Percentiles rank a stretch among this genome's conserved stretches.
Conservation (phyloP, 2,113 vertebrate species). For the Hipposideros armiger region DNA sequence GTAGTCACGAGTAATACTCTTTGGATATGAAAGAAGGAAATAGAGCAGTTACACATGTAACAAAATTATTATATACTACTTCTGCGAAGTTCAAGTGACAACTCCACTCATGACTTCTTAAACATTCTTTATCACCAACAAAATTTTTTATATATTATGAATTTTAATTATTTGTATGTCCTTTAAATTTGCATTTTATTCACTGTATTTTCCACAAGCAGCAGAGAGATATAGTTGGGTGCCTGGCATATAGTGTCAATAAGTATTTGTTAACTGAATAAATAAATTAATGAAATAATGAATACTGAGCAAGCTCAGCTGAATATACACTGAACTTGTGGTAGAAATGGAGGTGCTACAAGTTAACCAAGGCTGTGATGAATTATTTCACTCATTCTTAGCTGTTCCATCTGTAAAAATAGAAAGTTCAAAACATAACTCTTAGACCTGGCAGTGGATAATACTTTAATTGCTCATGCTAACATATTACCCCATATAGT, state of each 20-base stretch:
- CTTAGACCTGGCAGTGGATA: not conserved
- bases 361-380: not conserved
- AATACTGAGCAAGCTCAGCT: not conserved
- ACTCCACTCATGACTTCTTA: not conserved
- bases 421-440: not conserved
- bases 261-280: not conserved
- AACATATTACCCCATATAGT: not conserved
- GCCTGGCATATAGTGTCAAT: not conserved
- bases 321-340: not conserved
- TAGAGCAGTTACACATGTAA: not conserved
- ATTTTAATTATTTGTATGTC: not conserved
- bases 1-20: constrained; percentile 9
- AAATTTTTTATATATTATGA: not conserved
- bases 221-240: not conserved
- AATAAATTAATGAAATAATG: not conserved
- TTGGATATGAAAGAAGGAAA: constrained; percentile 17
- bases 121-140: not conserved
- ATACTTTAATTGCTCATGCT: not conserved
- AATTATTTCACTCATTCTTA: not conserved
- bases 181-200: not conserved
- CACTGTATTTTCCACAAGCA: not conserved
- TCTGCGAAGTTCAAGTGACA: not conserved
- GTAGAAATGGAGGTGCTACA: not conserved
- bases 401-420: not conserved
- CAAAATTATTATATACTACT: not conserved